Percentiles rank a stretch among this genome's conserved stretches.
phyloP scores from a whole-genome alignment of 2,888 invertebrate species.

The Ceramica pisi region DNA sequence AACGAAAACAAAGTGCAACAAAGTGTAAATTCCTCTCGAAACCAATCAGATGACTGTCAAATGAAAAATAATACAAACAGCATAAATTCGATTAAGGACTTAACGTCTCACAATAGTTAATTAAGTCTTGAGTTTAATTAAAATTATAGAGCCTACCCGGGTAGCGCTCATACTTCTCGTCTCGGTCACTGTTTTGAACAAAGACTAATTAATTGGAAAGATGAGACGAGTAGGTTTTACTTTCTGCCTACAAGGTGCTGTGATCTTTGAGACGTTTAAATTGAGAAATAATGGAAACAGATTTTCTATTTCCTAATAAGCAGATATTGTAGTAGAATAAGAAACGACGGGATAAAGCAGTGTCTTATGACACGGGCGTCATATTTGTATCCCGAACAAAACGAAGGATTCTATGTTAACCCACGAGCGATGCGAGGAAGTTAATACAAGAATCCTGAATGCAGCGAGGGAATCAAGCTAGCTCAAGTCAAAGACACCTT shows the following conservation, averaged over 20 bases:
- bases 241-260: conserved; percentile 31
- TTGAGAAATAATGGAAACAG: too few relatives aligned
- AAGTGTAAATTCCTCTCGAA: conserved; percentile 45
- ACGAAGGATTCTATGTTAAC: too few relatives aligned
- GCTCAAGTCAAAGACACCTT: too few relatives aligned
- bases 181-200: conserved; percentile 42
- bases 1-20: conserved; percentile 12
- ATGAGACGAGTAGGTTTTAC: conserved; percentile 8
- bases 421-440: too few relatives aligned
- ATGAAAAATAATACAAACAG: conserved; percentile 58
- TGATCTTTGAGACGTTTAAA: conserved; percentile 5
- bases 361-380: too few relatives aligned
- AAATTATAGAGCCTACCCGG: conserved; percentile 62
- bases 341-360: too few relatives aligned
- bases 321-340: too few relatives aligned
- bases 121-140: conserved; percentile 68
- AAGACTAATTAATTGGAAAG: conserved; percentile 26
- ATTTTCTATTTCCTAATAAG: too few relatives aligned
- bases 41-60: conserved; percentile 49
- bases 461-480: too few relatives aligned
- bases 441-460: too few relatives aligned
- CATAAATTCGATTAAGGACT: conserved; percentile 63
- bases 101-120: conserved; percentile 70
- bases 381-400: too few relatives aligned
- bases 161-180: conserved; percentile 53